phyloP scores from a whole-genome alignment of 2,797 vertebrate species.

The Myripristis murdjan region DNA sequence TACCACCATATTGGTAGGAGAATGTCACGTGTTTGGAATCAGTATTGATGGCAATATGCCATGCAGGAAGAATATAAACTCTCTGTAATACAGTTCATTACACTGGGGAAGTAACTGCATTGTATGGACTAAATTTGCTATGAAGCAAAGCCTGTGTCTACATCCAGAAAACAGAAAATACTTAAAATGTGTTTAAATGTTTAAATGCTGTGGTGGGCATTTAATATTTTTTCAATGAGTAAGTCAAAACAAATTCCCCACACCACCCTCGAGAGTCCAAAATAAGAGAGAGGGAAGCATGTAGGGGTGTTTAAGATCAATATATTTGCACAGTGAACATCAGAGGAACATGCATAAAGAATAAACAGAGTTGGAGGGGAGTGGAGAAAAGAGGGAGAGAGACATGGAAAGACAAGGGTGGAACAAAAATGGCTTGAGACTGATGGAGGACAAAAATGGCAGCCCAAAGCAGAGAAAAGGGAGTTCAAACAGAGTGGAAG shows the following conservation, averaged over 20 bases:
- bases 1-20: no score
- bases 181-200: background rate
- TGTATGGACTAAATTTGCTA: no score
- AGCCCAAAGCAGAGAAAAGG: background rate
- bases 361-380: background rate
- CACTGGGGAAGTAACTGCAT: no score
- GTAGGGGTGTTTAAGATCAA: background rate
- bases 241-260: background rate
- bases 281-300: background rate
- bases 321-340: conserved; percentile 4
- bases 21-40: no score
- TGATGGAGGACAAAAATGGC: background rate
- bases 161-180: background rate
- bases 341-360: background rate
- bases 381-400: background rate
- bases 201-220: background rate
- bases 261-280: background rate
- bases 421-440: background rate
- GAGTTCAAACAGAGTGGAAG: background rate
- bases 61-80: no score
- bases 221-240: background rate
- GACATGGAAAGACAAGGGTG: background rate
- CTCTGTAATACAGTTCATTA: no score
- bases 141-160: no score
- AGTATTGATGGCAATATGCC: no score